Percentiles rank a stretch among this genome's conserved stretches.
Conservation (phyloP, 2,113 vertebrate species). For the Eupsittula cactorum region DNA sequence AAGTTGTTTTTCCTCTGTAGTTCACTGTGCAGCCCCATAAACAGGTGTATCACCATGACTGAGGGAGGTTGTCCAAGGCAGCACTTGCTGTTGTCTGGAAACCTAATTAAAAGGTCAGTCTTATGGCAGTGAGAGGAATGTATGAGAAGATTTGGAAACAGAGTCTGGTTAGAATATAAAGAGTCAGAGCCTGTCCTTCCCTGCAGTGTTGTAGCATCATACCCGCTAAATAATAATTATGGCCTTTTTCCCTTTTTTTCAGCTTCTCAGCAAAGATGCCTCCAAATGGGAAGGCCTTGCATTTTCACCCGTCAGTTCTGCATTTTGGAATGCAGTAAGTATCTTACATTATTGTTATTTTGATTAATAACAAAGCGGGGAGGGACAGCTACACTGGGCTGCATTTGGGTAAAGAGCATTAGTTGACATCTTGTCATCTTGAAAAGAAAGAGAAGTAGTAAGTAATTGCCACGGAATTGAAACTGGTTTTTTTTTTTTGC, state of each 20-base stretch:
- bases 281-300: conserved; percentile 83
- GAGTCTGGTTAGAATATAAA: neutral
- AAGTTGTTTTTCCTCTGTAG: neutral
- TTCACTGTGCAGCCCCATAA: neutral
- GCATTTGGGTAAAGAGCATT: neutral
- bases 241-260: conserved; percentile 28
- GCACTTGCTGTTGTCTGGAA: neutral
- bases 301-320: conserved; percentile 89
- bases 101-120: neutral
- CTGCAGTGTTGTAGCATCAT: neutral
- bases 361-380: neutral
- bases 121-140: neutral
- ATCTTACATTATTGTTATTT: neutral
- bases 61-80: neutral
- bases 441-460: neutral
- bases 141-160: neutral
- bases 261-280: conserved; percentile 86
- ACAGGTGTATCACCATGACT: neutral
- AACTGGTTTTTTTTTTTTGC: neutral
- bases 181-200: neutral
- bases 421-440: neutral
- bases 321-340: conserved; percentile 97
- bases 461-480: neutral
- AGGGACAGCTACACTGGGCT: neutral
- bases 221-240: neutral